phyloP scores from a whole-genome alignment of 2,113 vertebrate species.

The zebrafish (Danio rerio) region DNA sequence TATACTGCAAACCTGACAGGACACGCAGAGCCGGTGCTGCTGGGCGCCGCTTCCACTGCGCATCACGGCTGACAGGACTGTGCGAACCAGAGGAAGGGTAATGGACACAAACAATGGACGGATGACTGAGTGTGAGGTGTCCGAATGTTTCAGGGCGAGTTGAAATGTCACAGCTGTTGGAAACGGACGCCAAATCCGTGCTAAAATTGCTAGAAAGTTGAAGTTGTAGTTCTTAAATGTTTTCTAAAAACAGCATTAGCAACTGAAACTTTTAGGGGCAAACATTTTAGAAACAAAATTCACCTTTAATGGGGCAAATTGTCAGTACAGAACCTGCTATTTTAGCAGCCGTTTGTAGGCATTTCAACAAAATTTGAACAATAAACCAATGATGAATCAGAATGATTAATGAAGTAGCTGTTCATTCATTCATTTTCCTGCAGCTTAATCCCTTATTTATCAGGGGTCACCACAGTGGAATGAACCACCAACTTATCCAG shows the following conservation, averaged over 20 bases:
- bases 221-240: neutral
- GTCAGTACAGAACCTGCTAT: neutral
- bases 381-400: neutral
- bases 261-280: too few species aligned
- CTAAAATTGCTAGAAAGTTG: neutral
- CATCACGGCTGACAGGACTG: conserved; percentile 27
- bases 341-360: neutral
- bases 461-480: too few species aligned
- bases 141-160: conserved; percentile 8
- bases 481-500: too few species aligned
- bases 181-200: neutral
- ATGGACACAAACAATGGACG: neutral
- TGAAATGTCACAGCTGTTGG: conserved; percentile 14
- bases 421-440: too few species aligned
- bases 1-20: conserved; percentile 77
- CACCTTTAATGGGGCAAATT: neutral
- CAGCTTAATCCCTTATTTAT: too few species aligned
- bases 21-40: conserved; percentile 47
- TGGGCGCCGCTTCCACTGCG: conserved; percentile 16
- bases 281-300: too few species aligned
- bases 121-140: conserved; percentile 12
- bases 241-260: neutral
- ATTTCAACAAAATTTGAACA: neutral
- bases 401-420: neutral
- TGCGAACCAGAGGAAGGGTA: conserved; percentile 9